Conservation (phyloP, 1,140 invertebrate species). For the Sarcophaga bullata region DNA sequence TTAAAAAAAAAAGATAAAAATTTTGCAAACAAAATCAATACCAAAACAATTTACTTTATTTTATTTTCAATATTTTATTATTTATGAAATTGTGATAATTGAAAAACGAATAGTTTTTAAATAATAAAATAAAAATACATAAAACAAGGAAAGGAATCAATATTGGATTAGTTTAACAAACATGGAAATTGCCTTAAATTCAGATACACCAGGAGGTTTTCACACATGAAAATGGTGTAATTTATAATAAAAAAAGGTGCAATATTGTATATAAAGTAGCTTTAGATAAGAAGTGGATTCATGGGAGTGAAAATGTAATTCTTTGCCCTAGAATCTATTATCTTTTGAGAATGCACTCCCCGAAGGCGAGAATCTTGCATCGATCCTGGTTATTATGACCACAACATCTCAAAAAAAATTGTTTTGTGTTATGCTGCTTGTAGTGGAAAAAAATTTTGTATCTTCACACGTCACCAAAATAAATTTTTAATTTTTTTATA, state of each 20-base stretch:
- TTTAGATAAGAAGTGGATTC: too few species aligned
- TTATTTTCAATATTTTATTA: neutral
- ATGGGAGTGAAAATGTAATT: too few species aligned
- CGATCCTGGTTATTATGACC: too few species aligned
- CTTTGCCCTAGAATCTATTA: too few species aligned
- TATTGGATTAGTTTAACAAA: conserved; percentile 38
- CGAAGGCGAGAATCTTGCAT: too few species aligned
- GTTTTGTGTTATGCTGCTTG: too few species aligned
- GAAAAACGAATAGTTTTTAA: conserved; percentile 20
- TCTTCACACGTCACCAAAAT: too few species aligned
- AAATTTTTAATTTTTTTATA: too few species aligned
- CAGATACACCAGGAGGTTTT: conserved; percentile 41
- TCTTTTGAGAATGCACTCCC: too few species aligned
- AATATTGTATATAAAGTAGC: too few species aligned
- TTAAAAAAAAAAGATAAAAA: neutral
- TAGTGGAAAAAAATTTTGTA: too few species aligned
- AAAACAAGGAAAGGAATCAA: conserved; percentile 10
- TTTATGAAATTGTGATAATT: conserved; percentile 24
- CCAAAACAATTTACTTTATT: neutral
- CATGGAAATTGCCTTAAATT: conserved; percentile 46
- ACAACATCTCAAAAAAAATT: too few species aligned
- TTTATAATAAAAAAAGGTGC: neutral
- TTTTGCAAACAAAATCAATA: neutral
- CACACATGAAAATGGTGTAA: conserved; percentile 42
- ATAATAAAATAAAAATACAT: neutral